phyloP scores from a whole-genome alignment of 1,140 invertebrate species.

The Harlomillsia oculata region DNA sequence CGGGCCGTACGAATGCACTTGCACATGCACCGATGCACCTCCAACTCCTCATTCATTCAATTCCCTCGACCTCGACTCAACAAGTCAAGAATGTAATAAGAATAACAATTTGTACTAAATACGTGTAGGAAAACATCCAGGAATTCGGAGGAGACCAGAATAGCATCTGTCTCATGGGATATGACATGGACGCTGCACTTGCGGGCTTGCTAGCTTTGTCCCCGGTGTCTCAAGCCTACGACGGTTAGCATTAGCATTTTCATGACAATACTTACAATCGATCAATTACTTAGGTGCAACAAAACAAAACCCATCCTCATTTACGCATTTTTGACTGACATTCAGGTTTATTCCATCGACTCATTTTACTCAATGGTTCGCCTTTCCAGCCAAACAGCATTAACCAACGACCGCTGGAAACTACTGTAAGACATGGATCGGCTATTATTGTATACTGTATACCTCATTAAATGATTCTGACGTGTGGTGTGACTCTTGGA shows the following conservation, averaged over 20 bases:
- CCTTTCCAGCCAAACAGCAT: slow-evolving; percentile 30
- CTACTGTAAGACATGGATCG: slow-evolving; percentile 33
- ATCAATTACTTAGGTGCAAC: no score
- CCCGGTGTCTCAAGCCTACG: slow-evolving; percentile 30
- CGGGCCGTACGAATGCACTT: no score
- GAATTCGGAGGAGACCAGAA: slow-evolving; percentile 31
- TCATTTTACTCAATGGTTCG: slow-evolving; percentile 33
- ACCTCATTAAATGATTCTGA: neutral
- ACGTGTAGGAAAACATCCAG: slow-evolving; percentile 28
- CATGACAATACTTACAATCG: neutral
- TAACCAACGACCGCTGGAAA: slow-evolving; percentile 27
- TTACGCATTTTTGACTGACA: neutral
- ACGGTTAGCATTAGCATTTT: slow-evolving; percentile 9
- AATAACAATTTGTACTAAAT: no score
- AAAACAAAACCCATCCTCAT: no score
- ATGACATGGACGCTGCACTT: slow-evolving; percentile 27
- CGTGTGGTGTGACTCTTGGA: neutral
- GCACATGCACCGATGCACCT: no score
- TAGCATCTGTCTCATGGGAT: slow-evolving; percentile 28
- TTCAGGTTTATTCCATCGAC: slow-evolving; percentile 31
- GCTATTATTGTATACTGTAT: neutral
- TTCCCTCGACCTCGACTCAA: no score
- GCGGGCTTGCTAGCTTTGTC: slow-evolving; percentile 30
- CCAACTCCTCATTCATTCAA: no score
- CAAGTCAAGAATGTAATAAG: no score